Base-by-base conservation (phyloP, 2,113 vertebrate species). In the Alectura lathami region DNA sequence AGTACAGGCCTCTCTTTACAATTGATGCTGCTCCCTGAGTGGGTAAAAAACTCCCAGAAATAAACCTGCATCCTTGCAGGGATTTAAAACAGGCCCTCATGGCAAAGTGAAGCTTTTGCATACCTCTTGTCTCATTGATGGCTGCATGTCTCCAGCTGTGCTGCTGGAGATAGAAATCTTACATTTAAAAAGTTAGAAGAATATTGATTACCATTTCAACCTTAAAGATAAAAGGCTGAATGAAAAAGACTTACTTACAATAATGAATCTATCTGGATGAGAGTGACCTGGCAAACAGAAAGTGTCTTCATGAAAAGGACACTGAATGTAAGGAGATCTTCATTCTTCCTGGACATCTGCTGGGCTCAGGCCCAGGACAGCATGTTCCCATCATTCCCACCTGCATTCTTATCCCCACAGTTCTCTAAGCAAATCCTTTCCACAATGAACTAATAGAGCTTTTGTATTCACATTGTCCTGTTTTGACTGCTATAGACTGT, bases 381-480 rank as follows among this genome's bases (percentile, higher is more conserved):
- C 57, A 6, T 32, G 48, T 67, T 73, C 82, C 42, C 32, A 80
- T 89, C 78, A 56, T 75, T 95, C 34, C 64, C 63, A 94, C 83
- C 89, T 94, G 63, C 17, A 67, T 36, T 64, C 45, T 85, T 40
- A 73, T 34, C 75, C 67, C 59, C 60, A 73, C 8, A 51, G 3
- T 63, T 93, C 79, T 86, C 50, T 56, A 94, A 83, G 32, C 78
- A 93, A 87, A 80, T 88, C 64, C 43, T 21, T 73, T 83, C 82
- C 45, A 81, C 51, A 66, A 23, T 81, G 59, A 95, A 77, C 76
- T 80, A 86, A 67, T 26, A 72, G 54, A 43, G 74, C 79, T 86
- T 90, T 83, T 93, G 63, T 78, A 94, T 86, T 86, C 76, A 90
- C 64, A 88, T 78, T 7, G 7, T 27, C 63, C 78, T 94, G 67